Evolutionary conservation across 2,888 invertebrate genomes (phyloP).

Genomic region (Acrobasis suavella): DNA sequence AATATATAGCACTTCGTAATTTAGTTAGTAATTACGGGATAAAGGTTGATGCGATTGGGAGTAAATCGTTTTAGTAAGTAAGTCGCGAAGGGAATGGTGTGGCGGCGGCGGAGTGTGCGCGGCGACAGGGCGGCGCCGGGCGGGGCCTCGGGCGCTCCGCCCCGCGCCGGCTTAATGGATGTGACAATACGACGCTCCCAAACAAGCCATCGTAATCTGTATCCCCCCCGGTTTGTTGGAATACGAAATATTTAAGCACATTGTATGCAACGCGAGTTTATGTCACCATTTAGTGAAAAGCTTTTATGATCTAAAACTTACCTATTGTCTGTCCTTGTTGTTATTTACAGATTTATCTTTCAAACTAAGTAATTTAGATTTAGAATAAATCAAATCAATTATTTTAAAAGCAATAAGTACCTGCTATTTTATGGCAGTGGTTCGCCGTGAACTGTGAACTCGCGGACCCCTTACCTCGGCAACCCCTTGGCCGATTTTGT

Average conservation of each 20-base stretch:
- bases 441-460: no score
- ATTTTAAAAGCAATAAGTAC: no score
- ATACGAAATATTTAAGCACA: constrained; percentile 40
- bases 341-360: no score
- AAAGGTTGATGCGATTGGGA: constrained; percentile 72
- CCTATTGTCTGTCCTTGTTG: no score
- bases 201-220: constrained; percentile 72
- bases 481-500: no score
- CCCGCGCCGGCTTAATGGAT: constrained; percentile 71
- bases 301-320: no score
- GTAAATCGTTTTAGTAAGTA: constrained; percentile 72
- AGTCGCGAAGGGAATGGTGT: constrained; percentile 27
- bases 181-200: constrained; percentile 79
- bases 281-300: no score
- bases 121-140: constrained; percentile 43
- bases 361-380: no score
- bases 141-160: constrained; percentile 60
- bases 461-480: no score
- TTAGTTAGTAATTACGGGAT: constrained; percentile 44
- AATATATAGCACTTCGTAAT: constrained; percentile 10
- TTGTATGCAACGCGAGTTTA: constrained; percentile 25
- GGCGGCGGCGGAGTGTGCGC: constrained; percentile 45
- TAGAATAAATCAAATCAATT: no score
- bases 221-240: constrained; percentile 59
- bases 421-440: no score